Percentiles rank a stretch among this genome's conserved stretches.
Conservation (phyloP, 2,797 vertebrate species). For the Poeciliopsis gracilis region DNA sequence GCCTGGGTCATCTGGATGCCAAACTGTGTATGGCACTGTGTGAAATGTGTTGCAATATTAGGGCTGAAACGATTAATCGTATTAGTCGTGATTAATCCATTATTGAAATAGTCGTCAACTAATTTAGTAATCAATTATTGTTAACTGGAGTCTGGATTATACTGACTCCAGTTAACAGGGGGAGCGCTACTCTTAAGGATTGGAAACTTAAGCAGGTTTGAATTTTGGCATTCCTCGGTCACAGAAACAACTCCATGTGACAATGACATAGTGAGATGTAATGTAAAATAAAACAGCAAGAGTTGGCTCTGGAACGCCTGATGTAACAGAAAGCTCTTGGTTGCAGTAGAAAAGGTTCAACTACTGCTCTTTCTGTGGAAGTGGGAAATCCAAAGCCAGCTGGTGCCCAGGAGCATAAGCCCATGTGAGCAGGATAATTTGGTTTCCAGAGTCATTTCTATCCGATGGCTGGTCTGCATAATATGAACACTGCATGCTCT, state of each 20-base stretch:
- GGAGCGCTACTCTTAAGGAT: neutral
- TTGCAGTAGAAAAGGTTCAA: neutral
- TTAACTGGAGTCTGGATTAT: too few species aligned
- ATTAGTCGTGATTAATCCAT: too few species aligned
- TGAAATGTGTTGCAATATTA: neutral
- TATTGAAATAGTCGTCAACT: too few species aligned
- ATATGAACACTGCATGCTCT: constrained; percentile 40
- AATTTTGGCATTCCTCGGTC: neutral
- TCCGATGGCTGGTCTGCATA: constrained; percentile 53
- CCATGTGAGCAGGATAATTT: constrained; percentile 30
- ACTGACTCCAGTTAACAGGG: too few species aligned
- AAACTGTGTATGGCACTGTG: neutral
- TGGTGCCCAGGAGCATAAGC: constrained; percentile 20
- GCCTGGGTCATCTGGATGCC: neutral
- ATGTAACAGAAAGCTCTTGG: neutral
- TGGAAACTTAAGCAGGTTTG: too few species aligned
- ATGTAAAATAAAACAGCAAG: neutral
- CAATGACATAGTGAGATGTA: neutral
- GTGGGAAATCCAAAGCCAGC: neutral
- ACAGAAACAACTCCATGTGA: neutral
- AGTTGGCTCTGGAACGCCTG: neutral
- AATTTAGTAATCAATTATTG: too few species aligned
- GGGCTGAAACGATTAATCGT: too few species aligned
- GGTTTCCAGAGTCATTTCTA: constrained; percentile 36
- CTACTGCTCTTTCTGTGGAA: neutral